Conservation (phyloP, 2,797 vertebrate species). For the Pristis pectinata region DNA sequence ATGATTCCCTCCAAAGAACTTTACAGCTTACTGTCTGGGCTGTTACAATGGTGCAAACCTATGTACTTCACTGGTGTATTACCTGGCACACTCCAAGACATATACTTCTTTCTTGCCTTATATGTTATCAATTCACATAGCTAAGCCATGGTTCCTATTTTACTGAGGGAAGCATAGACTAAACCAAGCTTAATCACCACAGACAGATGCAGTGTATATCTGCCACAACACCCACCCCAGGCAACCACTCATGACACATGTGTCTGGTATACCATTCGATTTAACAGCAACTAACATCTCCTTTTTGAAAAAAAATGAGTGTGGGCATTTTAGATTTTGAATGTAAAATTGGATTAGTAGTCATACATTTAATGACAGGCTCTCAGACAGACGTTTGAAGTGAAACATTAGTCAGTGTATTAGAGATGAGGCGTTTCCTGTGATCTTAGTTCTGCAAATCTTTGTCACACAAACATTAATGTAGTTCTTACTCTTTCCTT, state of each 20-base stretch:
- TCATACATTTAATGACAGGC: constrained; percentile 23
- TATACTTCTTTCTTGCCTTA: neutral
- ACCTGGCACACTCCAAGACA: neutral
- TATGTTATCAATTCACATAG: neutral
- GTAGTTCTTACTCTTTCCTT: neutral
- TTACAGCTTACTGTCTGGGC: neutral
- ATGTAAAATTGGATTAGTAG: neutral
- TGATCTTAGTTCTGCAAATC: constrained; percentile 18
- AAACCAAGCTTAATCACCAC: neutral
- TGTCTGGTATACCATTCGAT: constrained; percentile 11
- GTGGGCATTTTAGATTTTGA: constrained; percentile 12
- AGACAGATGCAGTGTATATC: neutral
- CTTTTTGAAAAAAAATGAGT: neutral
- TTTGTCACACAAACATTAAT: constrained; percentile 14
- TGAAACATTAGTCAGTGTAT: constrained; percentile 16
- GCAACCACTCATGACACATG: constrained; percentile 20
- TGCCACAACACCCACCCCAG: neutral
- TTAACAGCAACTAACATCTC: neutral
- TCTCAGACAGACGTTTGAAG: constrained; percentile 9
- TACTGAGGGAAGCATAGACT: neutral
- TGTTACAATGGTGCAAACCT: neutral
- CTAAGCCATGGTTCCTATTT: neutral
- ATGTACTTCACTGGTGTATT: too few species aligned
- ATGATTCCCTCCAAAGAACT: neutral
- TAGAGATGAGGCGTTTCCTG: neutral